Evolutionary conservation across 64 coral and sea anemone genomes (phyloP).

Genomic region (Stylophora pistillata): DNA sequence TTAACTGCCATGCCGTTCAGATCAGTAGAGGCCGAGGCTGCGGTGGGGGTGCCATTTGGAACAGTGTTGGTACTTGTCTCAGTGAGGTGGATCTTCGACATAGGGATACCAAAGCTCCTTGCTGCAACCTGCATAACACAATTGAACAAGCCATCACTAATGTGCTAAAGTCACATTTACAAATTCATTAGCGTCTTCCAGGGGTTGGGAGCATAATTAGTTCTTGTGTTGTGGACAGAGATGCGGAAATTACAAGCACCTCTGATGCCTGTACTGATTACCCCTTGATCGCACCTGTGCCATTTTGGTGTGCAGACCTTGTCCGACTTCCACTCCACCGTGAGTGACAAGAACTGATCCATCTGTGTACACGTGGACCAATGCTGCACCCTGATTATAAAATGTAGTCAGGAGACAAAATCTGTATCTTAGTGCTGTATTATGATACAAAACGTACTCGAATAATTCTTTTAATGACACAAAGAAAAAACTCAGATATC

Average conservation of each 20-base stretch:
- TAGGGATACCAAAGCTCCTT: slow-evolving; percentile 58
- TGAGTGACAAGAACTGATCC: slow-evolving; percentile 40
- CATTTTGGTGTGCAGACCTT: slow-evolving; percentile 47
- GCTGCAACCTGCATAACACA: slow-evolving; percentile 60
- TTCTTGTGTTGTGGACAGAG: no score
- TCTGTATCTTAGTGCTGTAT: no score
- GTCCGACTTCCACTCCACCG: slow-evolving; percentile 33
- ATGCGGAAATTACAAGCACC: no score
- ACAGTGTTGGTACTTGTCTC: slow-evolving; percentile 91
- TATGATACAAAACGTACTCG: no score
- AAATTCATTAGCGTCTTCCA: background rate
- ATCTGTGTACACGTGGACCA: slow-evolving; percentile 36
- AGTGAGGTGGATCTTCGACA: slow-evolving; percentile 68
- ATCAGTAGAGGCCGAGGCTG: slow-evolving; percentile 75
- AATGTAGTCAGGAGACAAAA: background rate
- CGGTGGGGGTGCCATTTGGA: slow-evolving; percentile 72
- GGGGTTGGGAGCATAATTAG: no score
- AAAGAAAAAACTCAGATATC: no score
- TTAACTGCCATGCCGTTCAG: slow-evolving; percentile 90
- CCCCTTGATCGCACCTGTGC: slow-evolving; percentile 12
- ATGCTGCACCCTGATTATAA: slow-evolving; percentile 32
- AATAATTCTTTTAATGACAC: no score
- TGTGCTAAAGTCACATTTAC: background rate
- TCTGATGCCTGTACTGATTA: no score
- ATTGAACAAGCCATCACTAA: background rate